Percentiles rank a stretch among this genome's conserved stretches.
Evolutionary conservation across 2,113 vertebrate species (phyloP).

Genomic region (Takifugu flavidus): DNA sequence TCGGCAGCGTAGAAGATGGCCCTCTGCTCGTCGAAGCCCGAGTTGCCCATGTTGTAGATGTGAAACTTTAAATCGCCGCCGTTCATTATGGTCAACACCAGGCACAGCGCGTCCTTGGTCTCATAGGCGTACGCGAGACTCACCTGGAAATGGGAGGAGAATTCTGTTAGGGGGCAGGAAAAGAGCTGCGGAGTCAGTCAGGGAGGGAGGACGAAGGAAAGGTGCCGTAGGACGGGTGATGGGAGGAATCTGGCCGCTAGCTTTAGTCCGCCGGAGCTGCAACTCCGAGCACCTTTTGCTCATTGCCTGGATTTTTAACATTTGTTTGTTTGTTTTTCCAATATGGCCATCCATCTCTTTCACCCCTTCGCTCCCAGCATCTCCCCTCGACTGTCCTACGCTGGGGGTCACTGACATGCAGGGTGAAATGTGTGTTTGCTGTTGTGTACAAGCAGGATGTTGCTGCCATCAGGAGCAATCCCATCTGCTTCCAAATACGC

Average conservation of each 20-base stretch:
- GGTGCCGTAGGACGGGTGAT: background rate
- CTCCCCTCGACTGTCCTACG: background rate
- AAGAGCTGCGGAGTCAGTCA: background rate
- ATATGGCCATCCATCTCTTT: constrained; percentile 30
- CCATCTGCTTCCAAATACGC: constrained; percentile 55
- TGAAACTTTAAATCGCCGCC: constrained; percentile 94
- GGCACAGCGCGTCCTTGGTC: constrained; percentile 86
- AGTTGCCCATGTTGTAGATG: constrained; percentile 90
- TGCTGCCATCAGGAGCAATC: constrained; percentile 58
- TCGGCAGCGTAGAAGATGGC: constrained; percentile 92
- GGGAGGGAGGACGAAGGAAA: constrained; percentile 24
- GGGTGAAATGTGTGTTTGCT: constrained; percentile 30
- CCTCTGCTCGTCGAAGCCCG: constrained; percentile 86
- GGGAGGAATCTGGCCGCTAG: too few relatives aligned
- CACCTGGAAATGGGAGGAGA: constrained; percentile 68
- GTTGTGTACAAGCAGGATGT: constrained; percentile 61
- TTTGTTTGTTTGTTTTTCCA: constrained; percentile 26
- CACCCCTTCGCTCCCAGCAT: constrained; percentile 29
- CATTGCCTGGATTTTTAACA: too few relatives aligned
- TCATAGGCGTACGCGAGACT: constrained; percentile 87
- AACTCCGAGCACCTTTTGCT: too few relatives aligned
- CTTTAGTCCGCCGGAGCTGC: too few relatives aligned
- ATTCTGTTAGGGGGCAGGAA: constrained; percentile 19
- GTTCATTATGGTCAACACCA: constrained; percentile 93
- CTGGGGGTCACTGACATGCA: constrained; percentile 55